phyloP scores from a whole-genome alignment of 2,113 vertebrate genomes.

The Leptobrachium leishanense region DNA sequence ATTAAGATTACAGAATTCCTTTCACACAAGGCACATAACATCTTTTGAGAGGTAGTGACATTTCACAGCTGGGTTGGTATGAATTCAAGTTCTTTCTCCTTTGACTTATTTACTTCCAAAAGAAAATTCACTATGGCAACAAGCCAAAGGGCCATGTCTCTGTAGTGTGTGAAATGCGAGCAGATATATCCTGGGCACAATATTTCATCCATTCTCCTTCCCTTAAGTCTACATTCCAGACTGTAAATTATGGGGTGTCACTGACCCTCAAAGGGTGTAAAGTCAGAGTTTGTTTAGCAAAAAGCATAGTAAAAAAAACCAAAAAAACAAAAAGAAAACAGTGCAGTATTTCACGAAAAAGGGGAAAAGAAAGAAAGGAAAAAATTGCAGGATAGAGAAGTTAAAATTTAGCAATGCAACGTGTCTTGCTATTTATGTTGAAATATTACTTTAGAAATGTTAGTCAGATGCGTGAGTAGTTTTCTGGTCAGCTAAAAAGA shows the following conservation, averaged over 20 bases:
- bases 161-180: slow-evolving; percentile 58
- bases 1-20: slow-evolving; percentile 63
- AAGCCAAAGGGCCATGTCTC: slow-evolving; percentile 57
- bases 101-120: slow-evolving; percentile 60
- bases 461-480: not conserved
- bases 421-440: slow-evolving; percentile 49
- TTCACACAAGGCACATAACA: slow-evolving; percentile 62
- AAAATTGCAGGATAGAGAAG: slow-evolving; percentile 34
- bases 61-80: slow-evolving; percentile 63
- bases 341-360: slow-evolving; percentile 55
- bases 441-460: slow-evolving; percentile 18
- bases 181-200: slow-evolving; percentile 55
- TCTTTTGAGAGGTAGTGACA: slow-evolving; percentile 68
- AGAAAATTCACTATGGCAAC: slow-evolving; percentile 64
- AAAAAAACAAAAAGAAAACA: slow-evolving; percentile 11
- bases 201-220: slow-evolving; percentile 53
- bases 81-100: slow-evolving; percentile 61
- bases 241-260: slow-evolving; percentile 64
- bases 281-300: slow-evolving; percentile 54
- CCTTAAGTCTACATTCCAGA: slow-evolving; percentile 62
- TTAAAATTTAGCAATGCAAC: slow-evolving; percentile 55
- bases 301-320: slow-evolving; percentile 38
- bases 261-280: slow-evolving; percentile 51
- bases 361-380: slow-evolving; percentile 15
- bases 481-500: slow-evolving; percentile 6